Conservation (phyloP, 2,888 invertebrate species). For the Nematopogon swammerdamellus region DNA sequence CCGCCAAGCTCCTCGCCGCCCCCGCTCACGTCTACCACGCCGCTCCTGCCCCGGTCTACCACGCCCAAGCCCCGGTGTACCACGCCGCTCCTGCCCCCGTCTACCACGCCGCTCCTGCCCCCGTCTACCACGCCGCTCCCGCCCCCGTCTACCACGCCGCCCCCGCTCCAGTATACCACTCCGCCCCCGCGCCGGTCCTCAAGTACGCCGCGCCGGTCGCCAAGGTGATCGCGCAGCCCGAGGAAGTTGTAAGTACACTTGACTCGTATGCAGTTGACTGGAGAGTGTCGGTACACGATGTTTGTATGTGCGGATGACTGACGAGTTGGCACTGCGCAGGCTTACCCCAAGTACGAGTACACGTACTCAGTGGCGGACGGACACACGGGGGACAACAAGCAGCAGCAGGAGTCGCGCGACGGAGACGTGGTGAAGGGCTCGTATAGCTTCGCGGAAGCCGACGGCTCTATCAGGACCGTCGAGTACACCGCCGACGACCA, state of each 20-base stretch:
- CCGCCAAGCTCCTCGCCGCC: constrained; percentile 5
- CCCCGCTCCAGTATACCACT: constrained; percentile 14
- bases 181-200: constrained; percentile 9
- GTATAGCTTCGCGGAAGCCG: constrained; percentile 53
- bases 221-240: constrained; percentile 7
- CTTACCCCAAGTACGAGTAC: constrained; percentile 48
- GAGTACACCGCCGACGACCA: constrained; percentile 53
- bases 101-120: constrained; percentile 11
- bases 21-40: constrained; percentile 9
- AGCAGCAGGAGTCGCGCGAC: constrained; percentile 49
- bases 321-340: too few relatives aligned
- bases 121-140: constrained; percentile 13
- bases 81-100: constrained; percentile 17
- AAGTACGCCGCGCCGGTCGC: constrained; percentile 10
- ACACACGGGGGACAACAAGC: constrained; percentile 56
- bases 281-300: background rate
- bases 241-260: constrained; percentile 7
- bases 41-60: constrained; percentile 14
- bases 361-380: constrained; percentile 54
- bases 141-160: constrained; percentile 10
- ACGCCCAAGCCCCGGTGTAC: constrained; percentile 17
- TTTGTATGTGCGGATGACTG: background rate
- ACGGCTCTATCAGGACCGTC: constrained; percentile 53
- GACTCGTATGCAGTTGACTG: too few relatives aligned
- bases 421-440: constrained; percentile 54